Conservation (phyloP, 1,140 invertebrate species). For the Bombus confusus region DNA sequence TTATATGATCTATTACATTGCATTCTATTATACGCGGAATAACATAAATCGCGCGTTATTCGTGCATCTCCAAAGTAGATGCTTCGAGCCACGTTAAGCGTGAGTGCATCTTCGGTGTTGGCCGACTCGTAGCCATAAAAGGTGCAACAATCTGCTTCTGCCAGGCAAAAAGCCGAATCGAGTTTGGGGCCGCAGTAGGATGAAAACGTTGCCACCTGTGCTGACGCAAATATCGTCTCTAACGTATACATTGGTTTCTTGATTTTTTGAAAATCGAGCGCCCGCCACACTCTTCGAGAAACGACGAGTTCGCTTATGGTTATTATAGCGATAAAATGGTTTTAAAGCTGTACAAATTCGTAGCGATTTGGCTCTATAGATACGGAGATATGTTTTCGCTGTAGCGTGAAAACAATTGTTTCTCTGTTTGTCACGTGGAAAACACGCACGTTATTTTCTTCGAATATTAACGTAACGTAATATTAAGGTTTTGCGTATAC, state of each 20-base stretch:
- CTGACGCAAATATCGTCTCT: neutral
- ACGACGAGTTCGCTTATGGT: no score
- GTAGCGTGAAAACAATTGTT: neutral
- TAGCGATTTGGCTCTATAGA: neutral
- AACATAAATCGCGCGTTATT: conserved; percentile 24
- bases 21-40: no score
- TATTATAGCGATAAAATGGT: neutral
- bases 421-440: neutral
- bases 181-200: neutral
- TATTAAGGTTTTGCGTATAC: no score
- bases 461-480: no score
- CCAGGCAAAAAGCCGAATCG: neutral
- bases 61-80: neutral
- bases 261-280: neutral
- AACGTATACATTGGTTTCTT: neutral
- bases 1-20: no score
- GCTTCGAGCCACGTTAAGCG: conserved; percentile 30
- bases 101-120: conserved; percentile 20
- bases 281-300: neutral
- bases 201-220: conserved; percentile 18
- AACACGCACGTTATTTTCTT: no score
- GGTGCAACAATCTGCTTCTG: conserved; percentile 38
- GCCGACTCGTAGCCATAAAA: conserved; percentile 29
- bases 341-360: neutral
- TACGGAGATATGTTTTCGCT: no score